Evolutionary conservation across 2,888 invertebrate species (phyloP).

Genomic region (Drosophila atripex): DNA sequence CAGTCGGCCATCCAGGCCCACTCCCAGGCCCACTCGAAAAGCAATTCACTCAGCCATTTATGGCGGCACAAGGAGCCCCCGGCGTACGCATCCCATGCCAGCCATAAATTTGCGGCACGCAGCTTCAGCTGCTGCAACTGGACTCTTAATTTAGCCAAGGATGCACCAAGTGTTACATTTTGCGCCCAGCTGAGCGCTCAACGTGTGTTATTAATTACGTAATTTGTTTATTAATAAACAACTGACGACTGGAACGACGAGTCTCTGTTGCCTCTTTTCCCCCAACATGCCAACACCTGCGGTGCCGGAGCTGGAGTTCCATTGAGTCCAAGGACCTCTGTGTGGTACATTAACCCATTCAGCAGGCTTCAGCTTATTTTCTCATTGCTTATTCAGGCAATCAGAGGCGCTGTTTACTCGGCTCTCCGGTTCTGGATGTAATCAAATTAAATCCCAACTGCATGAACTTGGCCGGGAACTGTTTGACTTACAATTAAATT

Average conservation of each 20-base stretch:
- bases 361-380: not conserved
- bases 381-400: conserved; percentile 44
- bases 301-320: not conserved
- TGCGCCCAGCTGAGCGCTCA: conserved; percentile 75
- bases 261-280: not conserved
- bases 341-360: conserved; percentile 4
- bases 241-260: conserved; percentile 35
- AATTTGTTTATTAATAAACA: conserved; percentile 75
- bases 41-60: conserved; percentile 52
- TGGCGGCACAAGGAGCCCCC: conserved; percentile 60
- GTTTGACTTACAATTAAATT: conserved; percentile 71
- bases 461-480: conserved; percentile 54
- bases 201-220: conserved; percentile 77
- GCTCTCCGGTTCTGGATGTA: conserved; percentile 23
- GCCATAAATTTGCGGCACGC: conserved; percentile 27
- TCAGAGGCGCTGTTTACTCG: conserved; percentile 38
- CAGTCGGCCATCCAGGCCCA: not conserved
- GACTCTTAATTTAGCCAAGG: conserved; percentile 49
- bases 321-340: conserved; percentile 13
- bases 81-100: conserved; percentile 3
- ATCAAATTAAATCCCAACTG: conserved; percentile 44
- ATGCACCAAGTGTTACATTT: conserved; percentile 59
- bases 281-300: conserved; percentile 36
- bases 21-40: conserved; percentile 17
- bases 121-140: conserved; percentile 30